Conservation (phyloP, 2,113 vertebrate genomes). For the Gallinago undulata region DNA sequence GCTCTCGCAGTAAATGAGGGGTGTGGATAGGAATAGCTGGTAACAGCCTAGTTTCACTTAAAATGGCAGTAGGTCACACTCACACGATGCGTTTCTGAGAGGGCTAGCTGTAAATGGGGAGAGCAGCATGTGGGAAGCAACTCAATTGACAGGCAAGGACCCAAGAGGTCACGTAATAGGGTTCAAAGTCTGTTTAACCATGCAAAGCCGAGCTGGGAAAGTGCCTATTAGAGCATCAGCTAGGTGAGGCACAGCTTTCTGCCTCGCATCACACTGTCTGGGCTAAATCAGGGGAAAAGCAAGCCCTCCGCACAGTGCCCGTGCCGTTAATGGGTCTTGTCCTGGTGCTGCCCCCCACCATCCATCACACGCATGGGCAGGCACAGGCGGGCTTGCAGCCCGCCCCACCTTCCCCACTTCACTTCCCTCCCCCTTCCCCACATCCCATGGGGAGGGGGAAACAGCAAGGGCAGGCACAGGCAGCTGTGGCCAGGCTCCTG, state of each 20-base stretch:
- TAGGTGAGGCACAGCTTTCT: background rate
- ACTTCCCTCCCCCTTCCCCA: background rate
- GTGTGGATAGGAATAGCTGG: background rate
- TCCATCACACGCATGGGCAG: background rate
- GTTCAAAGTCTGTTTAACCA: conserved; percentile 55
- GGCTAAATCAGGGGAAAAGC: background rate
- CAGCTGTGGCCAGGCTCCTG: background rate
- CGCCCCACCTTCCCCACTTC: rapidly evolving
- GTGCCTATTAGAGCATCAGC: background rate
- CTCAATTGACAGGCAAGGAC: conserved; percentile 14
- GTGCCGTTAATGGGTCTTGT: background rate
- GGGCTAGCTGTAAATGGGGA: conserved; percentile 21
- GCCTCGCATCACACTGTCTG: background rate
- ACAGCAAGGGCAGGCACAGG: rapidly evolving
- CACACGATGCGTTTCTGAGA: background rate
- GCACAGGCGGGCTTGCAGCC: rapidly evolving
- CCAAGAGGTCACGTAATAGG: background rate
- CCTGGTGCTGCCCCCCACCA: background rate
- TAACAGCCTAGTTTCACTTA: background rate
- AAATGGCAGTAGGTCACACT: conserved; percentile 5
- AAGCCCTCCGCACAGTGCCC: background rate
- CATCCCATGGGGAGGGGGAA: rapidly evolving
- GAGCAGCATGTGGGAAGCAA: conserved; percentile 22
- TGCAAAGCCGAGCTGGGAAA: background rate
- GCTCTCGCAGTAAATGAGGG: background rate